These are phyloP conservation scores for Epinephelus lanceolatus DNA, from an alignment of 2,113 vertebrate species.

Conservation along the genomic window DNA sequence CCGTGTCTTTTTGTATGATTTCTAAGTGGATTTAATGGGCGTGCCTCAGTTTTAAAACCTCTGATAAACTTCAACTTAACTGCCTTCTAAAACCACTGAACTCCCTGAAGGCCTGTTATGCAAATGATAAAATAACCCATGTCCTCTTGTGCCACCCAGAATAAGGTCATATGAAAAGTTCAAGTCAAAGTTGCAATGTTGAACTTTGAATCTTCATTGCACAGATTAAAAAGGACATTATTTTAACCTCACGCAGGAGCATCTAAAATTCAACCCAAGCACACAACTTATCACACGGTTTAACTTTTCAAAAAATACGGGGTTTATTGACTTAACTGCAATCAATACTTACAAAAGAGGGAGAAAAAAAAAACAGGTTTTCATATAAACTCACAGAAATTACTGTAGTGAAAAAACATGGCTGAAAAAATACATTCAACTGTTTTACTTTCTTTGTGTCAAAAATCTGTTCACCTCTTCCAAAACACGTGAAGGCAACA, in stretches of 20 bases:
- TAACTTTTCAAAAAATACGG: conserved; percentile 89
- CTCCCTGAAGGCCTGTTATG: not conserved
- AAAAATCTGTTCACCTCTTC: conserved; percentile 87
- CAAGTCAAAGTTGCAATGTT: not conserved
- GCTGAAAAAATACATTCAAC: conserved; percentile 97
- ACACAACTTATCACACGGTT: conserved; percentile 58
- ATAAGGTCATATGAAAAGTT: not conserved
- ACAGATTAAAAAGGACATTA: not conserved
- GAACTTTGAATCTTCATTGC: not conserved
- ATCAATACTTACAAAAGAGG: conserved; percentile 97
- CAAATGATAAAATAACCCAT: not conserved
- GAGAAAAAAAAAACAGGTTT: conserved; percentile 72
- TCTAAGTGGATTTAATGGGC: not conserved
- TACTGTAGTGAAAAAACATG: conserved; percentile 90
- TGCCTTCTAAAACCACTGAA: not conserved
- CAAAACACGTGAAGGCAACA: conserved; percentile 85
- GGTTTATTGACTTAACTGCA: conserved; percentile 99
- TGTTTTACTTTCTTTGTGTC: conserved; percentile 93
- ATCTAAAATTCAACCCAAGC: not conserved
- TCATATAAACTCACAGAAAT: conserved; percentile 98
- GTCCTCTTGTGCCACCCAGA: not conserved
- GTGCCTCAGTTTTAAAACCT: not conserved
- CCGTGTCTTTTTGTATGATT: not conserved
- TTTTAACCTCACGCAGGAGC: not conserved
- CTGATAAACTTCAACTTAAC: not conserved